Evolutionary conservation across 2,888 invertebrate genomes (phyloP), one percentile per base, ranked within the genome.

Genomic region (Pollenia angustigena): DNA sequence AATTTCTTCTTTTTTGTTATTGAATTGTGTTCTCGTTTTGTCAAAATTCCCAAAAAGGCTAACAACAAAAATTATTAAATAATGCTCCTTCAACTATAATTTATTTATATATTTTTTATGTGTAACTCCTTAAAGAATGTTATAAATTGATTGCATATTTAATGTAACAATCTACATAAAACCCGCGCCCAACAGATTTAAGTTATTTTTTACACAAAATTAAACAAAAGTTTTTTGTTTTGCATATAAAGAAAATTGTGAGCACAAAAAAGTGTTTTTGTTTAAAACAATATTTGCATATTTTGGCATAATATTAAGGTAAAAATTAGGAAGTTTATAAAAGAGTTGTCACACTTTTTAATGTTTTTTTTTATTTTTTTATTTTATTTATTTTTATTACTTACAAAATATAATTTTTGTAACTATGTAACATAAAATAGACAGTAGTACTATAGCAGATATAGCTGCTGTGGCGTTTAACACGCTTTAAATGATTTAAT

Each of bases 101-200:
- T 18, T 52, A 40, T 56, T 52, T 52, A 44, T 32, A 32, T 32
- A 6, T 32, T 0, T 78, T 72, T 58, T 78, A 23, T 8, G 9
- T 46, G 23, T n/a, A 40, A 16, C 32, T 32, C 32, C 32, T 32
- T 32, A 42, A 2, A 12, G 23, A 66, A 40, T 75, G n/a, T 32
- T 75, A 14, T 71, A 80, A 68, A 46, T 74, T 69, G 32, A 74
- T 69, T 69, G 46, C 54, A 52, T 72, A 52, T 23, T 62, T 69
- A 62, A 52, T 82, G 44, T 44, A 12, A 16, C 44, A 62, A 64
- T 64, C 18, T 48, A 12, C 52, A 56, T 48, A 62, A 72, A 14
- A 23, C 6, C 16, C 12, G 32, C 16, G 12, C 32, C 42, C 14
- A 60, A 60, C 14, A 71, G 46, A 62, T 80, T 71, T 46, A 40